Evolutionary conservation across 2,113 vertebrate species (phyloP).

Genomic region (Brachyistius frenatus): DNA sequence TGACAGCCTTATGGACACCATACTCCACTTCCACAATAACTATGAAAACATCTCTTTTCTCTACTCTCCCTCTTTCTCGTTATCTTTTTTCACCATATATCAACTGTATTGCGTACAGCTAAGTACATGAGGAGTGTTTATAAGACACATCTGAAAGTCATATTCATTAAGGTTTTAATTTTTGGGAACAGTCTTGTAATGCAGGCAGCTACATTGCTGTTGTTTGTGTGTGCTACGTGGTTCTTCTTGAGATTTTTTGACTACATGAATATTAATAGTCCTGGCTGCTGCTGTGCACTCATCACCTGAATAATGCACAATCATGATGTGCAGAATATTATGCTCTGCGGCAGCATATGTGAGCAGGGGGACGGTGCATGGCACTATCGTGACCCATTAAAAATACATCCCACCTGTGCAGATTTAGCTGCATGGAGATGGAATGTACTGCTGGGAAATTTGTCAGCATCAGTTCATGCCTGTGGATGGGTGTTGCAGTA

Average conservation of each 20-base stretch:
- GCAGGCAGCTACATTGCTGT: constrained; percentile 23
- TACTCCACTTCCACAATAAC: background rate
- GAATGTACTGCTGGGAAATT: constrained; percentile 12
- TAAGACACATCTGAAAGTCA: background rate
- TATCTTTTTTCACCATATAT: background rate
- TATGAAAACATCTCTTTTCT: constrained; percentile 17
- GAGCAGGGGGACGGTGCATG: background rate
- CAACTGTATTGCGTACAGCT: background rate
- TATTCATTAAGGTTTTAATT: background rate
- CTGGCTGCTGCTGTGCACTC: constrained; percentile 47
- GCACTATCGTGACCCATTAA: constrained; percentile 6
- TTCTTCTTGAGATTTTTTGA: constrained; percentile 7
- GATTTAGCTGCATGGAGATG: background rate
- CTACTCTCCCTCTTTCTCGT: background rate
- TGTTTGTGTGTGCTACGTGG: constrained; percentile 11
- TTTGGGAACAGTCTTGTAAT: background rate
- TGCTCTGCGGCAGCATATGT: constrained; percentile 7
- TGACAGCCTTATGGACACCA: background rate
- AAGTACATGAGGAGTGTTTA: background rate
- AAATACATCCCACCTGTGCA: background rate
- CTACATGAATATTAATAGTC: constrained; percentile 58
- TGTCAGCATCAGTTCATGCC: background rate
- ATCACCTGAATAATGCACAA: constrained; percentile 65
- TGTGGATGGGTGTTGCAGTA: constrained; percentile 6
- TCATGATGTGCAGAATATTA: constrained; percentile 45